Evolutionary conservation across 92 coral and sea anemone species (phyloP), one percentile per base, ranked within the genome.

Genomic region (Phymanthus crucifer): DNA sequence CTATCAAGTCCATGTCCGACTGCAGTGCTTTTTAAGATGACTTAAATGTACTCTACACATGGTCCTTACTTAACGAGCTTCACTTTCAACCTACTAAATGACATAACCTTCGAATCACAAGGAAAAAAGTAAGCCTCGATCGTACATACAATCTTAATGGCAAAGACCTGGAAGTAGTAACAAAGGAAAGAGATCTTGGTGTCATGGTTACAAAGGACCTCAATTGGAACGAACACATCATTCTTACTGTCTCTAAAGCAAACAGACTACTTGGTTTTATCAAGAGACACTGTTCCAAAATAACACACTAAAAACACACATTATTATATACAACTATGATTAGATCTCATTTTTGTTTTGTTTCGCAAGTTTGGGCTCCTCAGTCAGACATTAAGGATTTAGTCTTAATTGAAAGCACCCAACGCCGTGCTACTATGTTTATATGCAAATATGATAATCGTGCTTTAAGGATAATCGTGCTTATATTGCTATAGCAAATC

Each of bases 21-120:
- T 29, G 35, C 56, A 43, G 40, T 18, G 35, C 32, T 29, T 75
- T 87, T 14, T 87, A 87, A 75, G 19, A 66, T n/a, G 84, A 87
- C 74, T 57, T 87, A 71, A 76, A 87, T 47, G 70, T 40, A 24
- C 37, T 80, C 29, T 64, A 77, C n/a, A 69, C 65, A 67, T 86
- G 86, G 79, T 82, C 90, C 38, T 37, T 26, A 48, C 69, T 37
- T 48, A 86, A 81, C 32, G 83, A 86, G 83, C 78, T 86, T 34
- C 54, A 73, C 73, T 86, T 86, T 71, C 89, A 86, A 71, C 89
- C 89, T 21, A 33, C 75, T 29, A 80, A 86, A 69, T 76, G 79
- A 43, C 67, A 40, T 37, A 81, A 81, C 75, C 84, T 85, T 40
- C 81, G 71, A 9, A 73, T 80, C 71, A 58, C 75, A 33, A 43